Evolutionary conservation across 1,140 invertebrate genomes (phyloP).

Genomic region (Tetramorium parvispinum): DNA sequence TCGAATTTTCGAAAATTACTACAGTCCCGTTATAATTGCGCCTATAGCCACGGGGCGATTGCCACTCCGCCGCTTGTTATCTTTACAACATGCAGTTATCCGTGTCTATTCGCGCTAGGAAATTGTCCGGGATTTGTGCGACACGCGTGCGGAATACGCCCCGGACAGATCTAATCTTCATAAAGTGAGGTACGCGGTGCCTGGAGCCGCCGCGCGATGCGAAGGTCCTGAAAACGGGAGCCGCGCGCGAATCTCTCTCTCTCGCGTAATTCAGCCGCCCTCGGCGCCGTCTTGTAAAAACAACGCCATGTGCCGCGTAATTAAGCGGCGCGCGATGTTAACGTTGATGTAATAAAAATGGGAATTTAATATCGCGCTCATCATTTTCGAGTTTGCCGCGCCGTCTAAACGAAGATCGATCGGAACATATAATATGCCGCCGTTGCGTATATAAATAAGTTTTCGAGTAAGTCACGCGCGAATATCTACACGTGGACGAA

Average conservation of each 20-base stretch:
- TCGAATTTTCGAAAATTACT: conserved; percentile 37
- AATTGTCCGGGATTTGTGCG: conserved; percentile 22
- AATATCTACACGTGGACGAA: background rate
- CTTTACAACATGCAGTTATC: conserved; percentile 1
- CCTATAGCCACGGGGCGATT: background rate
- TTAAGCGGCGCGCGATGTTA: conserved; percentile 58
- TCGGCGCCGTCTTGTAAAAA: conserved; percentile 46
- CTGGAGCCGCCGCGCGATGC: background rate
- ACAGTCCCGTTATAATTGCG: conserved; percentile 9
- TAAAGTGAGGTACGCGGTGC: conserved; percentile 26
- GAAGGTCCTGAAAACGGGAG: conserved; percentile 31
- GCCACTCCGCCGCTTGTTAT: conserved; percentile 41
- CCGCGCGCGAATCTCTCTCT: background rate
- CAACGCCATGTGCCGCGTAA: conserved; percentile 44
- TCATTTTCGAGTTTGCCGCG: conserved; percentile 53
- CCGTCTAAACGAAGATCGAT: conserved; percentile 36
- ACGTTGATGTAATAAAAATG: conserved; percentile 63
- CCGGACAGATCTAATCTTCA: conserved; percentile 62
- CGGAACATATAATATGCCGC: background rate
- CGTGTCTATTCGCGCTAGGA: conserved; percentile 7
- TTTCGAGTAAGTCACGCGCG: conserved; percentile 30
- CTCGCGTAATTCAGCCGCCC: background rate
- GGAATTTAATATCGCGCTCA: conserved; percentile 58
- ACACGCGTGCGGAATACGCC: conserved; percentile 7
- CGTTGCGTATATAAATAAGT: conserved; percentile 41